These are phyloP conservation scores for Drosophila suzukii DNA, from an alignment of 1,140 invertebrate species.

Conservation along the genomic window DNA sequence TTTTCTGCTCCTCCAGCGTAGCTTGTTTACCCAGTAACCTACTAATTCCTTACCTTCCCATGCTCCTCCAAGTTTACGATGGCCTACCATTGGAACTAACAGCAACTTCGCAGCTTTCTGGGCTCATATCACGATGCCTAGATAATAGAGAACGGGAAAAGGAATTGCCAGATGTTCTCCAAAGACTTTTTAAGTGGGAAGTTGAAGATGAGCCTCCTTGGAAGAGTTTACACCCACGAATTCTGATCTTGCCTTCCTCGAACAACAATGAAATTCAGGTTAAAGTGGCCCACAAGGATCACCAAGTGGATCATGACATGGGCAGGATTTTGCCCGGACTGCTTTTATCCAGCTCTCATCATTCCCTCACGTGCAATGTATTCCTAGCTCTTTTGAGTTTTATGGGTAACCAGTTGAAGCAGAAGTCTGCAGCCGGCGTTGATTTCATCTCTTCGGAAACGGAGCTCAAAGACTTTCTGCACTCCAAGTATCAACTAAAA, in stretches of 20 bases:
- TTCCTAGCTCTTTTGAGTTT: slow-evolving; percentile 61
- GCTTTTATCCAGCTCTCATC: slow-evolving; percentile 45
- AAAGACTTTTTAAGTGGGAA: slow-evolving; percentile 44
- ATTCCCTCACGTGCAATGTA: slow-evolving; percentile 63
- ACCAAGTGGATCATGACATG: slow-evolving; percentile 28
- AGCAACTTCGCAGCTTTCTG: slow-evolving; percentile 11
- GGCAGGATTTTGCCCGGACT: slow-evolving; percentile 37
- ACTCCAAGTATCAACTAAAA: slow-evolving; percentile 62
- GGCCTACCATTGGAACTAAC: slow-evolving; percentile 28
- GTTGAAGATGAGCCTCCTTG: slow-evolving; percentile 7
- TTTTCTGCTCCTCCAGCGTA: slow-evolving; percentile 67
- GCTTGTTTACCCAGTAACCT: slow-evolving; percentile 69
- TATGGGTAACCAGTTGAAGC: slow-evolving; percentile 31
- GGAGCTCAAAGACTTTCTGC: slow-evolving; percentile 64
- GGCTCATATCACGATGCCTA: slow-evolving; percentile 58
- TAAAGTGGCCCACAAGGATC: slow-evolving; percentile 42
- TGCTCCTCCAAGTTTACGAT: slow-evolving; percentile 61
- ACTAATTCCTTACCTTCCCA: slow-evolving; percentile 51
- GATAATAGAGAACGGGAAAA: slow-evolving; percentile 49
- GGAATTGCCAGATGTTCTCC: slow-evolving; percentile 51
- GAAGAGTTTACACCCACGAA: slow-evolving; percentile 47
- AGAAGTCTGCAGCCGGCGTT: slow-evolving; percentile 2
- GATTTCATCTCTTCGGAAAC: slow-evolving; percentile 63
- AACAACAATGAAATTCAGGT: slow-evolving; percentile 14
- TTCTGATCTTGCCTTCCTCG: slow-evolving; percentile 21